phyloP scores from a whole-genome alignment of 1,140 invertebrate genomes.

The Batillaria attramentaria region DNA sequence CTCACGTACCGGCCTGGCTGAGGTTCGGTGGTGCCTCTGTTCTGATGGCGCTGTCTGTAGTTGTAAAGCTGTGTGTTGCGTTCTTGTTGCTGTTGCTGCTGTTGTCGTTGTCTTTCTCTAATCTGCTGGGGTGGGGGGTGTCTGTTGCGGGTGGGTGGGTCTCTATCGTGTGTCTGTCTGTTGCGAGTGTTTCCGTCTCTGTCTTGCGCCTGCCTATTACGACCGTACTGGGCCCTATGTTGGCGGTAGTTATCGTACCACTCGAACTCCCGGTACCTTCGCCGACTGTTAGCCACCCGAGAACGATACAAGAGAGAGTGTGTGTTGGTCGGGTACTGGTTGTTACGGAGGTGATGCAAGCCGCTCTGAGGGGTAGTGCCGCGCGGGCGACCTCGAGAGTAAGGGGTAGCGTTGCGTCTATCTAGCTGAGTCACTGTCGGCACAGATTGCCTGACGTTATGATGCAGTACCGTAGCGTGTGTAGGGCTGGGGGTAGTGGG shows the following conservation, averaged over 20 bases:
- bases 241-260: conserved; percentile 26
- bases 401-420: neutral
- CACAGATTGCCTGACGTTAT: neutral
- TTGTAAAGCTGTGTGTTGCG: neutral
- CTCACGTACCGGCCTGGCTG: conserved; percentile 25
- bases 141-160: neutral
- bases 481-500: neutral
- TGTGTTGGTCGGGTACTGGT: conserved; percentile 3
- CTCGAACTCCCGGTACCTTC: conserved; percentile 22
- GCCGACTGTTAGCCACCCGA: neutral
- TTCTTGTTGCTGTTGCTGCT: neutral
- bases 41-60: neutral
- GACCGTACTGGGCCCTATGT: neutral
- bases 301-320: neutral
- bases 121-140: neutral
- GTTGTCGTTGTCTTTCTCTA: neutral
- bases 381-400: neutral
- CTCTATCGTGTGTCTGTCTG: neutral
- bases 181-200: neutral
- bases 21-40: neutral
- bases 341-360: conserved; percentile 18
- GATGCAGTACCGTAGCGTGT: neutral
- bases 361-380: neutral
- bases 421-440: neutral
- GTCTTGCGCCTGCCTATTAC: neutral